phyloP scores from a whole-genome alignment of 2,797 vertebrate genomes.

The Hypotaenidia philippensis region DNA sequence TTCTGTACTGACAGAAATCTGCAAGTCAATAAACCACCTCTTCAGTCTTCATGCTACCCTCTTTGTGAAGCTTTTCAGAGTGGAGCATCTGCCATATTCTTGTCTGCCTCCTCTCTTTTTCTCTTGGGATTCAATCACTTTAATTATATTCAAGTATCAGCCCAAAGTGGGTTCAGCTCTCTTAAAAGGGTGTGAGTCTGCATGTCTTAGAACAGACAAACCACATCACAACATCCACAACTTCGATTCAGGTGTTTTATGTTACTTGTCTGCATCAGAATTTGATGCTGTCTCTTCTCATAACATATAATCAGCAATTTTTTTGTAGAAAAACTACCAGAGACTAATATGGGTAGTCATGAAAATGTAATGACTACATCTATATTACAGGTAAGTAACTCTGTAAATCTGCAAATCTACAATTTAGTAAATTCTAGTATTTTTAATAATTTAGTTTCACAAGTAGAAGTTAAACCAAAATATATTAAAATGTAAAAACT shows the following conservation, averaged over 20 bases:
- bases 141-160: not conserved
- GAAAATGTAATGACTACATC: not conserved
- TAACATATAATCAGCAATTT: not conserved
- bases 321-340: not conserved
- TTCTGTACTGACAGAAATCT: not conserved
- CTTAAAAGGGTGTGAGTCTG: not conserved
- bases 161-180: not conserved
- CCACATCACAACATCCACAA: not conserved
- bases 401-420: not conserved
- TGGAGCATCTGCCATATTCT: not conserved
- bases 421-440: not conserved
- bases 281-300: not conserved
- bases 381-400: not conserved
- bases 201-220: not conserved
- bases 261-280: not conserved
- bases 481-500: not conserved
- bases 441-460: not conserved
- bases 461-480: not conserved
- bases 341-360: accelerated
- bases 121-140: not conserved
- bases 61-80: not conserved
- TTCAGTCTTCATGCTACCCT: not conserved
- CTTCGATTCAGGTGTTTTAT: not conserved
- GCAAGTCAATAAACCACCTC: not conserved
- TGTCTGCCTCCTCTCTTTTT: not conserved